Evolutionary conservation across 2,888 invertebrate species (phyloP), one percentile per base, ranked within the genome.

Genomic region (Hylaea fasciaria): DNA sequence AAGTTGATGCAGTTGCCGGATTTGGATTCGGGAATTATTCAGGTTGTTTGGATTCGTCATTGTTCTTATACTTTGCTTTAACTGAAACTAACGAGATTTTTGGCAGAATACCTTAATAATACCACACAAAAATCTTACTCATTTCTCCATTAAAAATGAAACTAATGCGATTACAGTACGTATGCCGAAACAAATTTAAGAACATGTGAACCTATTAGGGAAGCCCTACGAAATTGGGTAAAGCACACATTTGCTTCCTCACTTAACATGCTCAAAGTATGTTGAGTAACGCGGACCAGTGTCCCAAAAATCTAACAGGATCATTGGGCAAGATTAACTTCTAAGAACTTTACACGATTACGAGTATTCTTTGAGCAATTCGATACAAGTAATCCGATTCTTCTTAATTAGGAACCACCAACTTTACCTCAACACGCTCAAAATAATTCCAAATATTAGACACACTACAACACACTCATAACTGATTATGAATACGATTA

Each of bases 331-430:
- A 47, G 47, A 60, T 57, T 64, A 57, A 44, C 40, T 56, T 37
- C n/a, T 51, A 54, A 55, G 54, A 49, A 58, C 48, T 56, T 67
- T 46, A 68, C 46, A 41, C 22, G 58, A 68, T 68, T 65, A 67
- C 14, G 0, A 13, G 45, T 40, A 14, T 7, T 17, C 11, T 11
- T 43, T 43, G 3, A 17, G 16, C 0, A 43, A 43, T 43, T 11
- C 40, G 14, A 14, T 14, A 1, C 14, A n/a, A 37, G 12, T 12
- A 32, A 32, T 32, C 32, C 32, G 9, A 32, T 32, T 1, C 32
- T 4, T 32, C 32, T 22, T 22, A 22, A 22, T 22, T 22, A 22
- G 22, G 22, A 22, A n/a, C n/a, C n/a, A n/a, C n/a, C n/a, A n/a
- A n/a, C n/a, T n/a, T n/a, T n/a, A n/a, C n/a, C 3, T 29, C 13